These are phyloP conservation scores for Rapana venosa DNA, from an alignment of 2,888 invertebrate genomes.

Conservation along the genomic window DNA sequence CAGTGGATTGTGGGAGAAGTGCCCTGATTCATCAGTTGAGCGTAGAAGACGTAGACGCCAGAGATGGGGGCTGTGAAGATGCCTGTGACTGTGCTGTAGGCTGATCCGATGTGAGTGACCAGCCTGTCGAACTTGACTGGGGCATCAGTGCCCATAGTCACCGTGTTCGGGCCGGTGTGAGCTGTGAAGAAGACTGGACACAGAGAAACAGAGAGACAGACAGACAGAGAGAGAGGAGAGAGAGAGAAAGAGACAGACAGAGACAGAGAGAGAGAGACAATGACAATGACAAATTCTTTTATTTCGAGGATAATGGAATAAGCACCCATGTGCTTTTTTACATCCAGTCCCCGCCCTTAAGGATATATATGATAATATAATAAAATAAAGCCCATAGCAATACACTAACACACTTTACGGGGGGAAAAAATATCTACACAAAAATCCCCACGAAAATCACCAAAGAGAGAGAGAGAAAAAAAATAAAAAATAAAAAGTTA, in stretches of 20 bases:
- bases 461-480: too few species aligned
- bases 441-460: too few species aligned
- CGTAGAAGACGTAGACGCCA: conserved; percentile 12
- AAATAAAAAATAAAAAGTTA: too few species aligned
- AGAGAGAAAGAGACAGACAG: not conserved
- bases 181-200: not conserved
- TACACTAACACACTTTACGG: too few species aligned
- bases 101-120: not conserved
- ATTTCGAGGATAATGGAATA: too few species aligned
- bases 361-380: too few species aligned
- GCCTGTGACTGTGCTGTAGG: not conserved
- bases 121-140: not conserved
- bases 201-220: not conserved
- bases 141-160: not conserved
- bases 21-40: not conserved
- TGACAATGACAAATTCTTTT: too few species aligned
- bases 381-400: too few species aligned
- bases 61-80: not conserved
- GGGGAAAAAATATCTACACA: too few species aligned
- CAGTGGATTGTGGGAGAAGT: not conserved
- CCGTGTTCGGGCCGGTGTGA: not conserved
- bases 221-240: not conserved
- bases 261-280: not conserved
- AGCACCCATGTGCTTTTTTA: too few species aligned
- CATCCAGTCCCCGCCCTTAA: too few species aligned